Evolutionary conservation across 92 coral and sea anemone genomes (phyloP).

Genomic region (Epizoanthus illoricatus): DNA sequence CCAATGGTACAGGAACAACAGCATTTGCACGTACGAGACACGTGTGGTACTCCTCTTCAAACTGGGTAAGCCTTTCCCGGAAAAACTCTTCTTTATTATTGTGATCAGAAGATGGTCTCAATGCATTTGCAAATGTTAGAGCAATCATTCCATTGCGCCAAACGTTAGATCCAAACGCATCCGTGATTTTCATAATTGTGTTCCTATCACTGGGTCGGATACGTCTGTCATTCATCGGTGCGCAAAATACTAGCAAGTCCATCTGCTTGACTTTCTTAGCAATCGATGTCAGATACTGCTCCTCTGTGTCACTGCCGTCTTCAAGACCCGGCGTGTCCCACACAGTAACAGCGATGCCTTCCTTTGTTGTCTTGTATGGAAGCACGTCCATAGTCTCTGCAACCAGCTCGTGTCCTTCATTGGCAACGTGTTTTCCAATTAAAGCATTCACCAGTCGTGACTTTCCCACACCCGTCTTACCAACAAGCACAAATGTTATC

Average conservation of each 20-base stretch:
- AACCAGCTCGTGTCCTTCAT: background rate
- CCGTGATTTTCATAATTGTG: background rate
- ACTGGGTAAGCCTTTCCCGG: too few species aligned
- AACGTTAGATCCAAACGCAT: background rate
- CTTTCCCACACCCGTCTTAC: conserved; percentile 17
- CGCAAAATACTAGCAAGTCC: background rate
- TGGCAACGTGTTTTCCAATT: background rate
- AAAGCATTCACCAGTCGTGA: conserved; percentile 9
- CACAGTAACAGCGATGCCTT: background rate
- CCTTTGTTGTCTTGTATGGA: conserved; percentile 1
- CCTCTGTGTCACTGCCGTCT: background rate
- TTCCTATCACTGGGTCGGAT: background rate
- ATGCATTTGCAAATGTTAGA: background rate
- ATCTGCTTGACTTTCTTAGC: conserved; percentile 1
- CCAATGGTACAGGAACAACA: too few species aligned
- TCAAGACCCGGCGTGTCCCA: conserved; percentile 8
- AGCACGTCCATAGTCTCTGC: background rate
- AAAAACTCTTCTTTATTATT: background rate
- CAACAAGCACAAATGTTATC: conserved; percentile 1
- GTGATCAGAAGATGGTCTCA: background rate
- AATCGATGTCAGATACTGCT: background rate
- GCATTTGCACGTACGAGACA: too few species aligned
- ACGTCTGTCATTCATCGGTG: background rate
- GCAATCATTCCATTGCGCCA: conserved; percentile 23
- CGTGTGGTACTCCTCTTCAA: background rate